Conservation (phyloP, 30 jellyfish, hydroid and myxozoan species). For the Rhopilema esculentum region DNA sequence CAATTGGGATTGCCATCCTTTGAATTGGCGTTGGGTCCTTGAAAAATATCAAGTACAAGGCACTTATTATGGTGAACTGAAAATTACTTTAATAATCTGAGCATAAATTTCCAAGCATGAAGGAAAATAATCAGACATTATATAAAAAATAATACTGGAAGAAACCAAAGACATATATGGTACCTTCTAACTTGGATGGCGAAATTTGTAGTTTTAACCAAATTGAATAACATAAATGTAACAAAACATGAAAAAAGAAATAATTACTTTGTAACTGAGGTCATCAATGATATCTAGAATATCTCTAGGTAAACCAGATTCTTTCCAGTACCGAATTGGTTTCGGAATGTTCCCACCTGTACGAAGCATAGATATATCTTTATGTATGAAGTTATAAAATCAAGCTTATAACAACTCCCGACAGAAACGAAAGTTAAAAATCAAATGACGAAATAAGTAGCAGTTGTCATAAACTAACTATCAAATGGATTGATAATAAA, state of each 20-base stretch:
- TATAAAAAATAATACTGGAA: too few relatives aligned
- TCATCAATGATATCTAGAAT: constrained; percentile 82
- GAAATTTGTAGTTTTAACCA: too few relatives aligned
- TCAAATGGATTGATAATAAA: too few relatives aligned
- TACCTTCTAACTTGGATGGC: too few relatives aligned
- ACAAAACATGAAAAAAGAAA: not conserved
- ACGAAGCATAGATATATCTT: not conserved
- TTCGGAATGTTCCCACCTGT: constrained; percentile 94
- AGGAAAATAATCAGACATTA: too few relatives aligned
- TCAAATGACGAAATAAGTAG: too few relatives aligned
- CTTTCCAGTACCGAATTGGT: constrained; percentile 97
- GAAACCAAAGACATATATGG: too few relatives aligned
- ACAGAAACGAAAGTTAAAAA: too few relatives aligned
- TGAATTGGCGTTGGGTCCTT: constrained; percentile 99
- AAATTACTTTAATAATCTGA: too few relatives aligned
- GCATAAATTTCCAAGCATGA: too few relatives aligned
- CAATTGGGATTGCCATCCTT: constrained; percentile 98
- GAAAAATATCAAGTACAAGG: not conserved
- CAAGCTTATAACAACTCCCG: not conserved
- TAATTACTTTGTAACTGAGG: constrained; percentile 88
- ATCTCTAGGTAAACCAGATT: constrained; percentile 77
- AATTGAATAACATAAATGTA: not conserved
- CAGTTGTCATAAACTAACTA: too few relatives aligned
- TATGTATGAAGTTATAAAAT: not conserved
- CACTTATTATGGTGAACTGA: too few relatives aligned